Percentiles rank a stretch among this genome's conserved stretches.
These are phyloP conservation scores for Berghia stephanieae DNA, from an alignment of 1,140 invertebrate genomes.

Conservation along the genomic window DNA sequence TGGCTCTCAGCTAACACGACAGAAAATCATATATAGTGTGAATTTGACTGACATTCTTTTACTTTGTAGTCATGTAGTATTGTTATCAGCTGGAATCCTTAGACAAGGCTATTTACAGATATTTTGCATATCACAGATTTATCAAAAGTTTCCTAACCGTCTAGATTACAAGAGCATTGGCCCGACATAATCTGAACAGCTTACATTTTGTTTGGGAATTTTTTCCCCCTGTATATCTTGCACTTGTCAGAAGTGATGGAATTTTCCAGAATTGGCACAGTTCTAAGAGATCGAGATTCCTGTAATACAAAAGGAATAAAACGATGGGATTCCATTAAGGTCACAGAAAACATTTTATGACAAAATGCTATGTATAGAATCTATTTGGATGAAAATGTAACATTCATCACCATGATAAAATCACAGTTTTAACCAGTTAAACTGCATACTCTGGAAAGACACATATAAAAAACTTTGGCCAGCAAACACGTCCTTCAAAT, in stretches of 20 bases:
- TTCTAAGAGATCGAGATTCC: slow-evolving; percentile 86
- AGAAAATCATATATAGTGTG: no score
- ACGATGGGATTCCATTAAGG: not conserved
- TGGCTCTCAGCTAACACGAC: no score
- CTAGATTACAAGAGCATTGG: no score
- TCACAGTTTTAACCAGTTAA: no score
- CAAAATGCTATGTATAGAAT: no score
- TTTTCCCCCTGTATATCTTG: slow-evolving; percentile 83
- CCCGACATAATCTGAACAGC: slow-evolving; percentile 17
- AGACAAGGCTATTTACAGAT: not conserved
- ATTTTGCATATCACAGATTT: not conserved
- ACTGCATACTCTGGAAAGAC: no score
- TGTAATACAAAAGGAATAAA: slow-evolving; percentile 39
- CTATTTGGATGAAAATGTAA: no score
- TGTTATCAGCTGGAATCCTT: not conserved
- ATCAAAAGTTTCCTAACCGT: no score
- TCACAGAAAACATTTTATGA: not conserved
- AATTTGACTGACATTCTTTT: no score
- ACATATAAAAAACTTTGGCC: no score
- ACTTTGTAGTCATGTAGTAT: not conserved
- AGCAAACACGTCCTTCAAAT: not conserved
- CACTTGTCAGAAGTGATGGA: slow-evolving; percentile 80
- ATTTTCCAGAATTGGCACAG: slow-evolving; percentile 86
- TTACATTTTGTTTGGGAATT: slow-evolving; percentile 75
- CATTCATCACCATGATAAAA: no score